Evolutionary conservation across 2,888 invertebrate species (phyloP).

Genomic region (Oegoconia quadripuncta): DNA sequence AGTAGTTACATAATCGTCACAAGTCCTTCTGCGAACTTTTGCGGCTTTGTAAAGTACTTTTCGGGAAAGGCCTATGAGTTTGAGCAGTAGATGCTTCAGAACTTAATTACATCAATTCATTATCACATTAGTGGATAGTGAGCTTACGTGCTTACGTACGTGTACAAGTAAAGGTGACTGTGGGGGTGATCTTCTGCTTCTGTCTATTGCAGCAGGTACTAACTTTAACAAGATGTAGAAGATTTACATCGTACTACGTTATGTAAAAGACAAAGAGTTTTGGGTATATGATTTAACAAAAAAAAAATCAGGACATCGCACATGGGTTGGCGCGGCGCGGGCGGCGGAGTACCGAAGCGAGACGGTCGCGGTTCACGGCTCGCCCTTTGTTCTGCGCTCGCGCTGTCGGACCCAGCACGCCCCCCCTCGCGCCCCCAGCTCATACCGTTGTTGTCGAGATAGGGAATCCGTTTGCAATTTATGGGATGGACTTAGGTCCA

Average conservation of each 20-base stretch:
- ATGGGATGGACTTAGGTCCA: no score
- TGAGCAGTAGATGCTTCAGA: no score
- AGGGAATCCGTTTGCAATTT: no score
- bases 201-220: not conserved
- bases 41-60: no score
- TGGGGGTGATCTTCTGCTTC: no score
- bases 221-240: not conserved
- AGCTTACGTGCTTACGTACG: no score
- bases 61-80: no score
- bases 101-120: no score
- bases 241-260: not conserved
- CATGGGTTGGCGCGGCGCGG: constrained; percentile 33
- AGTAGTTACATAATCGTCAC: no score
- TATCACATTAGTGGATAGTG: no score
- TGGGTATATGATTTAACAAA: constrained; percentile 37
- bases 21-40: no score
- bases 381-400: constrained; percentile 77
- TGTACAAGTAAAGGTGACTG: not conserved
- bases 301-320: constrained; percentile 41
- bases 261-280: constrained; percentile 14
- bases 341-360: constrained; percentile 55
- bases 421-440: constrained; percentile 12
- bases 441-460: no score
- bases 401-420: constrained; percentile 42
- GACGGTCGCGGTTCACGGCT: constrained; percentile 74